These are phyloP conservation scores for Lepeophtheirus nordmannii DNA, from an alignment of 2,888 invertebrate species.

Conservation along the genomic window DNA sequence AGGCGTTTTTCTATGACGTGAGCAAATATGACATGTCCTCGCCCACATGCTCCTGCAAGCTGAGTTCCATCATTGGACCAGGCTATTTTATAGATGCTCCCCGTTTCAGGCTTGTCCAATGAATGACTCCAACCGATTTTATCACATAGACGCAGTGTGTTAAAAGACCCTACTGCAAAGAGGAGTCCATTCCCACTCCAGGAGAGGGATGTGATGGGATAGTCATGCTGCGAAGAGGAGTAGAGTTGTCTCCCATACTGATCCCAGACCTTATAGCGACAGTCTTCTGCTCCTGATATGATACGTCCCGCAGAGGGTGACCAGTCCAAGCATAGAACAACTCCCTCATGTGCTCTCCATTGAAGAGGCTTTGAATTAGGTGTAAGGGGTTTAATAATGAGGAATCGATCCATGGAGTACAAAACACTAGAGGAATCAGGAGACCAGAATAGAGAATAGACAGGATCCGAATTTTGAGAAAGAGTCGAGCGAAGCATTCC, in stretches of 20 bases:
- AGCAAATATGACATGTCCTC: conserved; percentile 74
- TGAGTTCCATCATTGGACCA: conserved; percentile 97
- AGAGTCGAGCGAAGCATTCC: conserved; percentile 75
- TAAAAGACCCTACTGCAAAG: conserved; percentile 82
- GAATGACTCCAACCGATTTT: conserved; percentile 48
- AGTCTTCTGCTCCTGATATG: conserved; percentile 53
- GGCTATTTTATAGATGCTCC: conserved; percentile 70
- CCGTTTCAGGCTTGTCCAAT: conserved; percentile 68
- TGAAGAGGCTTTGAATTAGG: conserved; percentile 40
- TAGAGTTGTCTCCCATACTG: conserved; percentile 71
- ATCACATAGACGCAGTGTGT: conserved; percentile 79
- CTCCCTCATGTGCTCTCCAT: conserved; percentile 64
- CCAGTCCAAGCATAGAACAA: conserved; percentile 56
- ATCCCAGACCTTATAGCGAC: conserved; percentile 75
- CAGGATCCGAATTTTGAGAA: conserved; percentile 61
- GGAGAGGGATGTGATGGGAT: conserved; percentile 73
- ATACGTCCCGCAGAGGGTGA: conserved; percentile 43
- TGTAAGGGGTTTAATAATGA: conserved; percentile 45
- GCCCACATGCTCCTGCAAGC: conserved; percentile 81
- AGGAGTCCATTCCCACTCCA: conserved; percentile 84
- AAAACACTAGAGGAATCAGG: conserved; percentile 43
- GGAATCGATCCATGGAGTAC: conserved; percentile 41
- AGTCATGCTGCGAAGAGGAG: conserved; percentile 65
- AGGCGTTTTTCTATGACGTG: conserved; percentile 71
- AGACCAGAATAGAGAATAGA: conserved; percentile 65